phyloP scores from a whole-genome alignment of 1,140 invertebrate genomes.

The Drosophila bocqueti region DNA sequence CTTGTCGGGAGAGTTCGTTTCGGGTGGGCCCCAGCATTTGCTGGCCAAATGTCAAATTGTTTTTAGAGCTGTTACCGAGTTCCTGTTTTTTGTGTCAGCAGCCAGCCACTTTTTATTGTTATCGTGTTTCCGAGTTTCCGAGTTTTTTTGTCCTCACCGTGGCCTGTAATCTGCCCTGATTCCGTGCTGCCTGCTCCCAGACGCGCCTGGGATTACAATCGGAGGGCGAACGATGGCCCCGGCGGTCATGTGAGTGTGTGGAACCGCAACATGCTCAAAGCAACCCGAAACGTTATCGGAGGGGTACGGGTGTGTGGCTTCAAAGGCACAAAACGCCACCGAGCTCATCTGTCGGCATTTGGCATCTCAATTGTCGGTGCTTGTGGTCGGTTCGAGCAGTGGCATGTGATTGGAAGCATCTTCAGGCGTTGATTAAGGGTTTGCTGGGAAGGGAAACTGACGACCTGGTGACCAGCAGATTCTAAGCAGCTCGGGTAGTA shows the following conservation, averaged over 20 bases:
- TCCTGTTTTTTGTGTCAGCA: slow-evolving; percentile 57
- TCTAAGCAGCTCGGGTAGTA: slow-evolving; percentile 3
- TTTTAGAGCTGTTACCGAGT: slow-evolving; percentile 68
- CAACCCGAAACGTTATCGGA: slow-evolving; percentile 57
- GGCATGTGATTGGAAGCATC: slow-evolving; percentile 38
- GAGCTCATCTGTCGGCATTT: slow-evolving; percentile 21
- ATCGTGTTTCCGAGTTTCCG: slow-evolving; percentile 58
- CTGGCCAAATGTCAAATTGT: slow-evolving; percentile 83
- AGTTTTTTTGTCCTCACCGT: slow-evolving; percentile 2
- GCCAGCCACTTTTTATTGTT: slow-evolving; percentile 65
- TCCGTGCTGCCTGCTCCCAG: slow-evolving; percentile 48
- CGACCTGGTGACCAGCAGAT: neutral
- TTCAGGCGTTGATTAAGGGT: slow-evolving; percentile 31
- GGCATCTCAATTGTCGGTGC: slow-evolving; percentile 70
- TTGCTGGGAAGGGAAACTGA: slow-evolving; percentile 7
- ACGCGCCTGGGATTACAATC: slow-evolving; percentile 70
- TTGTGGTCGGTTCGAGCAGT: slow-evolving; percentile 54
- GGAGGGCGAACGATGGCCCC: neutral
- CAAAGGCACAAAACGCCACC: slow-evolving; percentile 9
- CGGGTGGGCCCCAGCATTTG: slow-evolving; percentile 36
- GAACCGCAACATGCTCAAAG: slow-evolving; percentile 65
- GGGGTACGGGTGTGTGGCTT: neutral
- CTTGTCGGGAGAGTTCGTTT: slow-evolving; percentile 38
- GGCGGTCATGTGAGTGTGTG: slow-evolving; percentile 42
- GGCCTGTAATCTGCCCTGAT: slow-evolving; percentile 60